These are phyloP conservation scores for Petroica traversi DNA, from an alignment of 2,113 vertebrate species.

Conservation along the genomic window DNA sequence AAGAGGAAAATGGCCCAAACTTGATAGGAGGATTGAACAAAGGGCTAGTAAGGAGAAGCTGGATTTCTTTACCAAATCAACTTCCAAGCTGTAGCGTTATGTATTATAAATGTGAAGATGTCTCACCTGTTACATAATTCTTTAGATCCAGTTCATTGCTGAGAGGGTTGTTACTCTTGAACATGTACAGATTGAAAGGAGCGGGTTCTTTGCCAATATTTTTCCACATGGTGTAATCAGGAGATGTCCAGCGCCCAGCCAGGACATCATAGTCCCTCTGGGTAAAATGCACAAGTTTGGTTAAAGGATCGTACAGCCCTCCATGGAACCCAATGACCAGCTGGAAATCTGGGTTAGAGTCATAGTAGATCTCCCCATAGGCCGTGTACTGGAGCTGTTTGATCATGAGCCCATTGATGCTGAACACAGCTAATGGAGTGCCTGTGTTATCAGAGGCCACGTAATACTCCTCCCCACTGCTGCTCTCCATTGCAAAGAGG, in stretches of 20 bases:
- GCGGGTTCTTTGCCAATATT: slow-evolving; percentile 92
- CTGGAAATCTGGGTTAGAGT: slow-evolving; percentile 97
- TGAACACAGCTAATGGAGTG: slow-evolving; percentile 94
- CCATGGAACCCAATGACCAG: slow-evolving; percentile 96
- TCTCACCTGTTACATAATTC: slow-evolving; percentile 97
- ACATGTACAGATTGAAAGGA: slow-evolving; percentile 98
- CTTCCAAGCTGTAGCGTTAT: background rate
- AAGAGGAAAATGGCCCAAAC: background rate
- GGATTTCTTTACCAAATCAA: background rate
- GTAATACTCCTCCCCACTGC: slow-evolving; percentile 96
- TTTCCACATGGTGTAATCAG: slow-evolving; percentile 95
- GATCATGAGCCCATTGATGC: slow-evolving; percentile 98
- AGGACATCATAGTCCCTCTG: slow-evolving; percentile 96
- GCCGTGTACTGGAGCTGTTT: slow-evolving; percentile 98
- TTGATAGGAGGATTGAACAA: background rate
- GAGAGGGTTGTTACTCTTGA: slow-evolving; percentile 99
- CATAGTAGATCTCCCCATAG: slow-evolving; percentile 95
- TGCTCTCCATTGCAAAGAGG: slow-evolving; percentile 98
- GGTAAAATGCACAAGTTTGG: slow-evolving; percentile 96
- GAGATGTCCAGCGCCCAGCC: slow-evolving; percentile 95
- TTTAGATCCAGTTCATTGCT: slow-evolving; percentile 95
- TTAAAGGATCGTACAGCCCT: slow-evolving; percentile 93
- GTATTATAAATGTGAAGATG: background rate
- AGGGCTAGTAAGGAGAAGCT: background rate
- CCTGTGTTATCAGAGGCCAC: slow-evolving; percentile 97